Base-by-base conservation (phyloP, 2,888 invertebrate species). In the Agrochola litura region DNA sequence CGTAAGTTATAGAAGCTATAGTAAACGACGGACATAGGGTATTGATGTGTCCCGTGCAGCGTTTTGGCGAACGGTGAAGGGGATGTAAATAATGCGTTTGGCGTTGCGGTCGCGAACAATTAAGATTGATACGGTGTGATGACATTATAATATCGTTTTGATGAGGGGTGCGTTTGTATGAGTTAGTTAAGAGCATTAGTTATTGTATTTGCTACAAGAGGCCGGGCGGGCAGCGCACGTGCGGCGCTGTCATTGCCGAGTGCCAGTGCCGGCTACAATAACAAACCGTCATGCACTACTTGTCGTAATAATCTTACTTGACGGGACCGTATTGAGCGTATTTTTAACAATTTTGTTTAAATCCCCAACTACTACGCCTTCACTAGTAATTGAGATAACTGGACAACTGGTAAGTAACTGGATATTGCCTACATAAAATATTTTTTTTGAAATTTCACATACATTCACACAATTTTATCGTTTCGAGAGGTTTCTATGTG, bases 111-210 rank as follows among this genome's bases (percentile, higher is more conserved):
- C 91, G 91, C 92, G 90, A 87, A 87, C 94, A 91, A 94, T 94
- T 94, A 93, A 91, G 91, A 92, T 93, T 92, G 94, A 94, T 92
- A 91, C 94, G 94, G 92, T 91, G 93, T 92, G 94, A 95, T 94
- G 95, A 94, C 92, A 92, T 93, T 93, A 94, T 94, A 93, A 94
- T 94, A 91, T 90, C 90, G 90, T 91, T 92, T 91, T 86, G 92
- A 93, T 92, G 89, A 86, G 92, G 91, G 91, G 88, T 86, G 89
- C 85, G 87, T 71, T 86, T 83, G 80, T 86, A 79, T 83, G 87
- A 82, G 86, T 87, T 88, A 88, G 89, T 88, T 89, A 90, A 89
- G 90, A 90, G 91, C 82, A 87, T 91, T 90, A 85, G 88, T 80
- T 76, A 78, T 83, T 81, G 58, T 76, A 84, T 89, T 89, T 84